Base-by-base conservation (phyloP, 64 coral and sea anemone species). In the Pocillopora verrucosa region DNA sequence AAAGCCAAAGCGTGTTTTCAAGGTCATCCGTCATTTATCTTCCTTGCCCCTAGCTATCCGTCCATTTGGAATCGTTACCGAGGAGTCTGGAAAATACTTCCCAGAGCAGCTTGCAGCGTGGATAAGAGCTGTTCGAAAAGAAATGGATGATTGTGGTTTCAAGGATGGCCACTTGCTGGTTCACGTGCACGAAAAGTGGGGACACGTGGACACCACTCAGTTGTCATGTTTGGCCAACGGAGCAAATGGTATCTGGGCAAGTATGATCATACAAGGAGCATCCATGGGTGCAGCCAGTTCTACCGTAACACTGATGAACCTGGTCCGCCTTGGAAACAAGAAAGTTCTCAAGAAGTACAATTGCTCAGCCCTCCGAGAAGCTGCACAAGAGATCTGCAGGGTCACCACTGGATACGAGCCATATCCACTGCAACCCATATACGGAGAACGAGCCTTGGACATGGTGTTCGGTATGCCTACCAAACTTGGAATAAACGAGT, bases 181-280 rank as follows among this genome's bases (percentile, higher is more conserved):
- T 13, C 94, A 95, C 75, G 86, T 92, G 37, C 94, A 95, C 30
- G 67, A 95, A 26, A 76, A 95, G 73, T 95, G 94, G 94, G 94
- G 94, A 1, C 12, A 78, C 17, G 20, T 38, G 16, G 94, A 92
- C 25, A 58, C 61, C 16, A 95, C 94, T 5, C 90, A 95, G 79
- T 74, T 95, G 3, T 86, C 89, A 59, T 69, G 84, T 22, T 65
- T 95, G 2, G 94, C 78, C 74, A 76, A 88, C 36, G 94, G 94
- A 16, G 94, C 94, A 36, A 84, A 95, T 59, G 94, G 94, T 24
- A 83, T 95, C 72, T 95, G 94, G 94, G 94, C 94, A 20, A 83
- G 94, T 36, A 77, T 95, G 11, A 83, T 76, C 38, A 87, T 88
- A 59, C 89, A 95, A 74, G 94, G 94, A 24, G 94, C 89, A 12